phyloP scores from a whole-genome alignment of 2,113 vertebrate species.

The Bothrops jararaca region DNA sequence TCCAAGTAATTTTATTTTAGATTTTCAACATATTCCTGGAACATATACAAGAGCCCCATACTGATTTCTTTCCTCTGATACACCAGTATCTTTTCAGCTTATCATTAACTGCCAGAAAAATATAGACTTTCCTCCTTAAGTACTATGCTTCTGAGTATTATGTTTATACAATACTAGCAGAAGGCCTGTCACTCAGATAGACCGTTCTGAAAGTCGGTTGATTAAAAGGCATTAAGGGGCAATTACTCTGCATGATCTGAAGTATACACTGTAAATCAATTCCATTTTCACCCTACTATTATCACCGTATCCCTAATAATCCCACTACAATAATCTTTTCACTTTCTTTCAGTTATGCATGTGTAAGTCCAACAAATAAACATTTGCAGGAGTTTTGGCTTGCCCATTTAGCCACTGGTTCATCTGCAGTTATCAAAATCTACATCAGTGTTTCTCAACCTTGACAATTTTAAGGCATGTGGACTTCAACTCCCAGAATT shows the following conservation, averaged over 20 bases:
- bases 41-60: conserved; percentile 13
- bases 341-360: not conserved
- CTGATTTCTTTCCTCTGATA: conserved; percentile 5
- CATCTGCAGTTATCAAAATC: not conserved
- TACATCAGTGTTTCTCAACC: too few species aligned
- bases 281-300: conserved; percentile 25
- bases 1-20: not conserved
- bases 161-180: conserved; percentile 4
- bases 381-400: not conserved
- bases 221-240: conserved; percentile 18
- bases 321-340: not conserved
- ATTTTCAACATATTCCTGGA: conserved; percentile 19
- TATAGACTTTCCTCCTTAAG: not conserved
- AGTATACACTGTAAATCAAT: conserved; percentile 8
- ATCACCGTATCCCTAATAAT: not conserved
- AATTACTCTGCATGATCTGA: conserved; percentile 10
- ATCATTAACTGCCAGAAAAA: not conserved
- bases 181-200: conserved; percentile 1
- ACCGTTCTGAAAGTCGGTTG: not conserved
- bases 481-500: too few species aligned
- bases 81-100: not conserved
- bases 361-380: not conserved
- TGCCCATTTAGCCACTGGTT: not conserved
- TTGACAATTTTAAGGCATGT: too few species aligned
- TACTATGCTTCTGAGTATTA: not conserved